phyloP scores from a whole-genome alignment of 2,797 vertebrate genomes.

The Squalus acanthias region DNA sequence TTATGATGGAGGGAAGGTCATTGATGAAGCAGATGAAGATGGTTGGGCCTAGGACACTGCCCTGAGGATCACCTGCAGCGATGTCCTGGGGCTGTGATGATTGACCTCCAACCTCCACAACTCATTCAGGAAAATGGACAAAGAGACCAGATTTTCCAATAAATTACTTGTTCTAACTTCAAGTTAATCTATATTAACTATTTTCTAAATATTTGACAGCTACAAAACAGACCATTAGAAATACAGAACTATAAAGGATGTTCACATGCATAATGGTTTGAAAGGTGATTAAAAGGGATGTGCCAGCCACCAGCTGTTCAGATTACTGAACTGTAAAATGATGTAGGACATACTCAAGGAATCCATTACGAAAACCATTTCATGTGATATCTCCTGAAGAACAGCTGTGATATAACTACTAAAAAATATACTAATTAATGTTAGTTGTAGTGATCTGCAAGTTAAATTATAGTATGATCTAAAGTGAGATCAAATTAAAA shows the following conservation, averaged over 20 bases:
- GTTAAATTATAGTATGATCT: neutral
- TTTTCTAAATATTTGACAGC: neutral
- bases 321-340: constrained; percentile 7
- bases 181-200: neutral
- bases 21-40: no score
- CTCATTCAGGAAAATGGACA: neutral
- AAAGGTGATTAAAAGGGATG: neutral
- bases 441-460: neutral
- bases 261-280: neutral
- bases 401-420: neutral
- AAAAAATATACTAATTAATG: neutral
- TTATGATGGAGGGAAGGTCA: no score
- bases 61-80: no score
- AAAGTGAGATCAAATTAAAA: neutral
- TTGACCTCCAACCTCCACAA: no score
- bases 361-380: neutral
- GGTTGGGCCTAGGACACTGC: no score
- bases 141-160: neutral
- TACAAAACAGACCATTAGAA: neutral
- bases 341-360: no score
- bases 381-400: neutral
- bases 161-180: neutral
- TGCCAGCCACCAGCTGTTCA: neutral
- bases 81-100: no score
- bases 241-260: neutral